Evolutionary conservation across 1,140 invertebrate genomes (phyloP), one percentile per base, ranked within the genome.

Genomic region (Saccostrea glomerata): DNA sequence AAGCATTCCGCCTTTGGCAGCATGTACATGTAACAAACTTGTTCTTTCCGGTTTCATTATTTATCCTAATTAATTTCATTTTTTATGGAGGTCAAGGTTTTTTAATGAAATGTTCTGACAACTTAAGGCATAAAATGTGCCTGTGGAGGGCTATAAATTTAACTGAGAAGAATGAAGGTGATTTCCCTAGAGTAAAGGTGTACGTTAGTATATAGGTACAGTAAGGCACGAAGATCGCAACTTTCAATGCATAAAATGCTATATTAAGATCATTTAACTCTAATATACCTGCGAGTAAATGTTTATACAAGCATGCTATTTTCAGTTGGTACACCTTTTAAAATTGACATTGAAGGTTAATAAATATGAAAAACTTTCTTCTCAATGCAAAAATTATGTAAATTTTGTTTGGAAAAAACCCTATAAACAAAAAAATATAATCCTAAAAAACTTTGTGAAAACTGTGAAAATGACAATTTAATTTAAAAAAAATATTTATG

Each of bases 31-130:
- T 12, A 25, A 36, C 70, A 13, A 11, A 77, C 13, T 77, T 77
- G 23, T 77, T 13, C 25, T 77, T 77, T 15, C 13, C 70, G 30
- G 70, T 12, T 30, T 77, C 23, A 77, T 77, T 77, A 77, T 36
- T 36, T 63, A 77, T 77, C 70, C 2, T 77, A 77, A 77, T 77
- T 77, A 77, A 77, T 77, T 77, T 36, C 70, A n/a, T 20, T n/a
- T 66, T 66, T 23, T 66, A 25, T 30, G 12, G 23, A 17, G 70
- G 70, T 77, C 70, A 77, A 77, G 70, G 70, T 77, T 36, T 77
- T 47, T 77, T 25, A 25, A 77, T 25, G 7, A 36, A 36, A 77
- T 30, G 23, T 15, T 36, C 23, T 66, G 60, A 66, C 60, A 66
- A 23, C 23, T 66, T 20, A 23, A 66, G 60, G 20, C 23, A 47